A percentile compares a stretch with the other conserved stretches of the same genome.
Conservation (phyloP, 2,113 vertebrate genomes). For the Pogona vitticeps region DNA sequence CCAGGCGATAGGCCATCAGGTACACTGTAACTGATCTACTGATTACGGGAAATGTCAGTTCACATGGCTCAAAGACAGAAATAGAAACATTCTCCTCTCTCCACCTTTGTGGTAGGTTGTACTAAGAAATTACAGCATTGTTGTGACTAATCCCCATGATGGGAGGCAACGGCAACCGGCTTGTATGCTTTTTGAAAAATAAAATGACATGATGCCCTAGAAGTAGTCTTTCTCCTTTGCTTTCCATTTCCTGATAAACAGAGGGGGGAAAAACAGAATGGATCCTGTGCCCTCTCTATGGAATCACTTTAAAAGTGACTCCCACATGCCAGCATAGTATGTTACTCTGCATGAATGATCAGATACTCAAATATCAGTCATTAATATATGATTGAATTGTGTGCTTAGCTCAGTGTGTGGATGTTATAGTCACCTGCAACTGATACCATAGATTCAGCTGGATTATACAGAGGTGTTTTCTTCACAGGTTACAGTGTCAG, state of each 20-base stretch:
- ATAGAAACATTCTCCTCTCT: not conserved
- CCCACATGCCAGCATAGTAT: not conserved
- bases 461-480: not conserved
- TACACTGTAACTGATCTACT: not conserved
- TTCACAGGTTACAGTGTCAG: not conserved
- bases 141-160: slow-evolving; percentile 6
- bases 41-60: not conserved
- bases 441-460: not conserved
- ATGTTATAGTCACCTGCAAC: not conserved
- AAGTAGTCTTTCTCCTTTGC: not conserved
- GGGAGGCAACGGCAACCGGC: not conserved
- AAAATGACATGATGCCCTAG: not conserved
- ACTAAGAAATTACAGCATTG: not conserved
- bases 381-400: no score
- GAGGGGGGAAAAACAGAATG: not conserved
- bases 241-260: not conserved
- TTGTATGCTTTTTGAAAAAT: slow-evolving; percentile 21
- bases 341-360: not conserved
- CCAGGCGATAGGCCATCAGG: not conserved
- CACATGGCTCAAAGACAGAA: not conserved
- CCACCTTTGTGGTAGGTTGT: not conserved
- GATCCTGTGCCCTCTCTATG: not conserved
- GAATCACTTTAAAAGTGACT: not conserved
- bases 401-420: not conserved
- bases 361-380: not conserved